A percentile compares a stretch with the other conserved stretches of the same genome.
phyloP scores from a whole-genome alignment of 2,888 invertebrate genomes.

The Brachyptera putata region DNA sequence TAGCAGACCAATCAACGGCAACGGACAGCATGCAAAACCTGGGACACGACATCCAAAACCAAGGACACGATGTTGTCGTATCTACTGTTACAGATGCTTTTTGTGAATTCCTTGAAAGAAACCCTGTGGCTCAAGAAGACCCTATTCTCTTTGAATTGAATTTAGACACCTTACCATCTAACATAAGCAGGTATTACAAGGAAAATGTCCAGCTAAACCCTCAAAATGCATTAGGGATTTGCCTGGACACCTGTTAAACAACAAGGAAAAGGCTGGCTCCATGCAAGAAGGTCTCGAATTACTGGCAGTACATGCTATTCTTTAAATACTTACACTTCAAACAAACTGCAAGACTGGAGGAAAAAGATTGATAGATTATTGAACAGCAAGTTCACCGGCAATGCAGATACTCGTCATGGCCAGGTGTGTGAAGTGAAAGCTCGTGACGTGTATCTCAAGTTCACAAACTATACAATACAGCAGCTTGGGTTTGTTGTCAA shows the following conservation, averaged over 20 bases:
- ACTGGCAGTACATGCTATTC: constrained; percentile 2
- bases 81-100: neutral
- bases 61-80: no score
- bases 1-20: no score
- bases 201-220: neutral
- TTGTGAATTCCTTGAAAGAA: neutral
- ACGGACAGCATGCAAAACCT: no score
- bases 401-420: neutral
- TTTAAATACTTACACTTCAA: neutral
- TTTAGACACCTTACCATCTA: neutral
- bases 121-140: neutral
- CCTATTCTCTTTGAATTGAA: neutral
- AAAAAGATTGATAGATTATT: neutral
- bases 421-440: neutral
- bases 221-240: neutral
- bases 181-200: neutral
- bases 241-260: neutral
- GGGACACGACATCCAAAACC: no score
- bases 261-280: neutral
- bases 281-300: neutral
- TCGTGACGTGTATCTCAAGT: neutral
- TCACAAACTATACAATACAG: neutral
- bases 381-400: neutral
- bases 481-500: constrained; percentile 2
- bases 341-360: neutral